A percentile compares a stretch with the other conserved stretches of the same genome.
Evolutionary conservation across 2,797 vertebrate species (phyloP).

Genomic region (Xiphophorus birchmanni): DNA sequence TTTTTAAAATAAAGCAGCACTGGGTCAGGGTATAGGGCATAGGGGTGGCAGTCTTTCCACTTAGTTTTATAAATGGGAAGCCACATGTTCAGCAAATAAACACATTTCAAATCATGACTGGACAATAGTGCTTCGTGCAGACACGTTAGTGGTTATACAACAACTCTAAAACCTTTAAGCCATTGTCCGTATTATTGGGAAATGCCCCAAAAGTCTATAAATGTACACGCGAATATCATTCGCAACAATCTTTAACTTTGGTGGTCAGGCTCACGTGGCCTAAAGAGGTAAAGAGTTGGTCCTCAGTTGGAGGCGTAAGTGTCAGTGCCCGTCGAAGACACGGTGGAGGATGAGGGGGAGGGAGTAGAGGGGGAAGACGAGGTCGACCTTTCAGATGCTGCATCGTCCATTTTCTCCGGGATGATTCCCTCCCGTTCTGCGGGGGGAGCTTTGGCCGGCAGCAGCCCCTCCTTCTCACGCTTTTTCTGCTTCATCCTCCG

Average conservation of each 20-base stretch:
- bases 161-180: constrained; percentile 69
- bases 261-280: constrained; percentile 35
- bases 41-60: constrained; percentile 7
- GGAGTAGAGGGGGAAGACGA: constrained; percentile 87
- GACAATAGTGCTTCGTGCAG: constrained; percentile 26
- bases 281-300: constrained; percentile 22
- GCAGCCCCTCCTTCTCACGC: constrained; percentile 92
- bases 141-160: constrained; percentile 82
- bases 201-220: constrained; percentile 73
- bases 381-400: constrained; percentile 89
- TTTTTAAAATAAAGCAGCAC: constrained; percentile 43
- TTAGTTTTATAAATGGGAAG: background rate
- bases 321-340: constrained; percentile 80
- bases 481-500: constrained; percentile 99
- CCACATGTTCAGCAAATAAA: constrained; percentile 24
- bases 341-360: constrained; percentile 87
- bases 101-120: constrained; percentile 30
- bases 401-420: constrained; percentile 89
- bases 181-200: constrained; percentile 43
- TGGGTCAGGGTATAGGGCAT: constrained; percentile 20
- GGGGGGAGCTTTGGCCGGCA: constrained; percentile 81
- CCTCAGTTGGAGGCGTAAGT: constrained; percentile 78
- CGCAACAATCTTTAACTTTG: constrained; percentile 41
- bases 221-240: constrained; percentile 35
- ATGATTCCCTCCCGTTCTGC: constrained; percentile 80